These are phyloP conservation scores for Plecturocebus donacophilus DNA, from an alignment of 2,113 vertebrate species.

Conservation along the genomic window DNA sequence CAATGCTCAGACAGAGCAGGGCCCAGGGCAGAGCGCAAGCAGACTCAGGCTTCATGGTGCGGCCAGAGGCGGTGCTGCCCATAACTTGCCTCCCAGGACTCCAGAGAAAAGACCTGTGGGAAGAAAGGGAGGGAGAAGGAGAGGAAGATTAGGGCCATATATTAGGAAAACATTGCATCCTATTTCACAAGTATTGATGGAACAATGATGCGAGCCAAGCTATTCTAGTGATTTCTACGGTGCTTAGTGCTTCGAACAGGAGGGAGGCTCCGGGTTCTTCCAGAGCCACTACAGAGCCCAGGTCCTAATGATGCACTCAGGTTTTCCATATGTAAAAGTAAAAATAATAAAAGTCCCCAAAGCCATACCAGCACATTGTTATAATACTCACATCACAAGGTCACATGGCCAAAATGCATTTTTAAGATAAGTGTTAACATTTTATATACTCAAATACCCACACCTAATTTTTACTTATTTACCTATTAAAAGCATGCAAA, in stretches of 20 bases:
- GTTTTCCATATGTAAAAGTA: constrained; percentile 25
- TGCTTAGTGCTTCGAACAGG: background rate
- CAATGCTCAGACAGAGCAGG: constrained; percentile 66
- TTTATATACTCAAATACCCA: background rate
- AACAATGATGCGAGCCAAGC: accelerated
- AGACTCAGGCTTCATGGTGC: constrained; percentile 84
- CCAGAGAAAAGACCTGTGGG: constrained; percentile 56
- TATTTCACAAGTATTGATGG: background rate
- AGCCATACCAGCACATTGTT: background rate
- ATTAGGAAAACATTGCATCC: background rate
- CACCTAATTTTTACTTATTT: constrained; percentile 31
- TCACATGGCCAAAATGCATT: background rate
- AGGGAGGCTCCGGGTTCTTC: background rate
- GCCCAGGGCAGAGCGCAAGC: constrained; percentile 54
- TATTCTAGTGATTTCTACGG: background rate
- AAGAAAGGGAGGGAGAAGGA: background rate
- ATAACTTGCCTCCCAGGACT: constrained; percentile 73
- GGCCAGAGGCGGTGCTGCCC: constrained; percentile 63
- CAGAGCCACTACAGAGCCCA: background rate
- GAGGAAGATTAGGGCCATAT: background rate
- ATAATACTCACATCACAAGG: background rate
- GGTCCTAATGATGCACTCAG: background rate
- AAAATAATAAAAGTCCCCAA: background rate
- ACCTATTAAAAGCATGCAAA: constrained; percentile 17
- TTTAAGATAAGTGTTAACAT: constrained; percentile 11